Percentiles rank a stretch among this genome's conserved stretches.
phyloP scores from a whole-genome alignment of 1,140 invertebrate genomes.

The Lineus longissimus region DNA sequence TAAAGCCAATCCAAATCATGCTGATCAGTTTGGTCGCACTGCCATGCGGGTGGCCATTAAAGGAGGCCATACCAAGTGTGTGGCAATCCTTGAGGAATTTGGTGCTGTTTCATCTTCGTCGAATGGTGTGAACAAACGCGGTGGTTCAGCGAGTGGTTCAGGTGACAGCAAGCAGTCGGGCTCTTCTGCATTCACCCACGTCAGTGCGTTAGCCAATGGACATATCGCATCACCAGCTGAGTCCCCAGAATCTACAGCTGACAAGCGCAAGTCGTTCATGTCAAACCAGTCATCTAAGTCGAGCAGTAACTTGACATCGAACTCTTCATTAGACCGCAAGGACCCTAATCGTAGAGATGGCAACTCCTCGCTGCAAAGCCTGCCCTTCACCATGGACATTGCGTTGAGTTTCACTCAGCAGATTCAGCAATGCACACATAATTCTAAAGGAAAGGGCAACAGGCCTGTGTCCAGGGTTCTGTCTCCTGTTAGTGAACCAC shows the following conservation, averaged over 20 bases:
- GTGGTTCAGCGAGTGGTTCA: constrained; percentile 34
- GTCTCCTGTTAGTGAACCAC: constrained; percentile 72
- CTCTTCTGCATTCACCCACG: constrained; percentile 56
- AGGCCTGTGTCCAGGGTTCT: constrained; percentile 56
- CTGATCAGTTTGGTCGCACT: constrained; percentile 83
- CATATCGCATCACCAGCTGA: constrained; percentile 51
- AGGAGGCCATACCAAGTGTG: constrained; percentile 70
- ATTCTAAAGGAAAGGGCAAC: constrained; percentile 47
- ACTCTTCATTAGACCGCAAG: constrained; percentile 59
- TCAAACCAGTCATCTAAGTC: constrained; percentile 73
- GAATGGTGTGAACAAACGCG: constrained; percentile 29
- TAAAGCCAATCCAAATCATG: constrained; percentile 87
- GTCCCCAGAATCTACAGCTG: constrained; percentile 65
- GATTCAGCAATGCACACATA: constrained; percentile 61
- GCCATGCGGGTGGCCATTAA: constrained; percentile 74
- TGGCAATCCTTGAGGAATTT: constrained; percentile 61
- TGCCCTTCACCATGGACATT: constrained; percentile 29
- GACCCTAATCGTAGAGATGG: constrained; percentile 52
- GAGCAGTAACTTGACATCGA: constrained; percentile 66
- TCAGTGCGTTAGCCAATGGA: constrained; percentile 21
- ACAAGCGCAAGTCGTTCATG: constrained; percentile 67
- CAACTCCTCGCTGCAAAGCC: constrained; percentile 13
- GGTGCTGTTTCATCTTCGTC: constrained; percentile 35
- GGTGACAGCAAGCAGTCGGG: constrained; percentile 64
- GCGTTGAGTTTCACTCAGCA: constrained; percentile 70